A percentile compares a stretch with the other conserved stretches of the same genome.
Conservation (phyloP, 1,140 invertebrate species). For the Drosophila chauvacae region DNA sequence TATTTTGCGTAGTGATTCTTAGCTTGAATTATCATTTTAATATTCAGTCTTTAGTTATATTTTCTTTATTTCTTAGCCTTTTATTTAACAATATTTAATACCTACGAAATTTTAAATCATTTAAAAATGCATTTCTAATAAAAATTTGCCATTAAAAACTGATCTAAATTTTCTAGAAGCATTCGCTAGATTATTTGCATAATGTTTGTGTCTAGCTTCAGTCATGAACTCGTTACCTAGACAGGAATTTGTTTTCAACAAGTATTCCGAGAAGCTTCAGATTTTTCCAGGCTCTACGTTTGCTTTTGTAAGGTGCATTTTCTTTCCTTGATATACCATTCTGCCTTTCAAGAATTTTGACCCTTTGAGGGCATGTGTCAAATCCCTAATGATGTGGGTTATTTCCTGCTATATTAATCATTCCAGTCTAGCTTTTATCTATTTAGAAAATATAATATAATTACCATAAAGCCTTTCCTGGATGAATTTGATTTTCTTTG, state of each 20-base stretch:
- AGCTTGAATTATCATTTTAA: no score
- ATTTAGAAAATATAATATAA: slow-evolving; percentile 2
- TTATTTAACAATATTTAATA: not conserved
- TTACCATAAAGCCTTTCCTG: slow-evolving; percentile 17
- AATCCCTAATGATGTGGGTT: no score
- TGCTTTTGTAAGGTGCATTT: not conserved
- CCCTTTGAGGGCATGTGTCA: not conserved
- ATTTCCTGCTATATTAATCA: not conserved
- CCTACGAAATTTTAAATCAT: not conserved
- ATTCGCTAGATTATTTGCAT: not conserved
- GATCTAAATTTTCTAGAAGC: not conserved
- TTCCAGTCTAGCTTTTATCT: not conserved
- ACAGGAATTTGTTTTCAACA: not conserved
- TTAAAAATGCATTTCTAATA: not conserved
- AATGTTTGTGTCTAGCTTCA: not conserved
- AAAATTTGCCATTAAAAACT: not conserved
- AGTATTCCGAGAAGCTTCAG: not conserved
- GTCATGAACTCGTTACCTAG: slow-evolving; percentile 5
- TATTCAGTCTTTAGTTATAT: no score
- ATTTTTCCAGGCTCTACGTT: not conserved
- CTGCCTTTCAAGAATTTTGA: no score
- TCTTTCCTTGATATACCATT: not conserved
- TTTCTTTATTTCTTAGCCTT: no score
- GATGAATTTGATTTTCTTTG: slow-evolving; percentile 7
- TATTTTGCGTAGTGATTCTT: no score